These are phyloP conservation scores for Artibeus lituratus DNA, from an alignment of 2,797 vertebrate genomes.

Conservation along the genomic window DNA sequence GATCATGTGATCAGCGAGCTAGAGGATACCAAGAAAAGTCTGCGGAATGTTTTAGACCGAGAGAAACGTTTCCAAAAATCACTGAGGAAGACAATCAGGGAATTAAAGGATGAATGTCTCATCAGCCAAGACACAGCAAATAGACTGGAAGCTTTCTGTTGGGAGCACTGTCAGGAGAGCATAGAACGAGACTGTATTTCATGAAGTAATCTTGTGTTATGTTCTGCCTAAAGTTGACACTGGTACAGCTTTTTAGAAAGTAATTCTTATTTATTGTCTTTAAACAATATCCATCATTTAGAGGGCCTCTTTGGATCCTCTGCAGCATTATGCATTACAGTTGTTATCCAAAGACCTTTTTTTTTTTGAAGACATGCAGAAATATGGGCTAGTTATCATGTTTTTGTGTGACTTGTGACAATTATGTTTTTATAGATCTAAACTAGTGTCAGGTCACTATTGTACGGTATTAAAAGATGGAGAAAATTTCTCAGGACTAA, in stretches of 20 bases:
- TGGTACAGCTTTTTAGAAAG: not conserved
- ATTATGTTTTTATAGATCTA: conserved; percentile 44
- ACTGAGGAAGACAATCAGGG: conserved; percentile 64
- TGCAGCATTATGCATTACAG: not conserved
- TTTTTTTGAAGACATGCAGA: not conserved
- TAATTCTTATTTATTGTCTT: not conserved
- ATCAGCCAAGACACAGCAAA: conserved; percentile 74
- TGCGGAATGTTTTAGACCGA: conserved; percentile 66
- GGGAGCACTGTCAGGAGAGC: conserved; percentile 49
- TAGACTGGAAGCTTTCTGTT: conserved; percentile 65
- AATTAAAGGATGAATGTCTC: conserved; percentile 68
- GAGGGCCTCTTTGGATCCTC: not conserved
- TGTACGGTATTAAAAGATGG: conserved; percentile 1
- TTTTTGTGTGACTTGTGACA: conserved; percentile 43
- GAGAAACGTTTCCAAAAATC: conserved; percentile 69
- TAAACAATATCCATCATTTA: not conserved
- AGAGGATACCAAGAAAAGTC: conserved; percentile 68
- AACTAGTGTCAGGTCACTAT: conserved; percentile 18
- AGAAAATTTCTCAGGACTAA: conserved; percentile 10
- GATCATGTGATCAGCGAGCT: conserved; percentile 73
- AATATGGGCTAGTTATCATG: not conserved
- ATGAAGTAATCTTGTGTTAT: conserved; percentile 27
- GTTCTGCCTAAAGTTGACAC: not conserved
- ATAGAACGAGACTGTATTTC: conserved; percentile 9
- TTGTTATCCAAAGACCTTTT: conserved; percentile 1